Conservation (phyloP, 23 tunicate genomes). For the Halocynthia roretzi region DNA sequence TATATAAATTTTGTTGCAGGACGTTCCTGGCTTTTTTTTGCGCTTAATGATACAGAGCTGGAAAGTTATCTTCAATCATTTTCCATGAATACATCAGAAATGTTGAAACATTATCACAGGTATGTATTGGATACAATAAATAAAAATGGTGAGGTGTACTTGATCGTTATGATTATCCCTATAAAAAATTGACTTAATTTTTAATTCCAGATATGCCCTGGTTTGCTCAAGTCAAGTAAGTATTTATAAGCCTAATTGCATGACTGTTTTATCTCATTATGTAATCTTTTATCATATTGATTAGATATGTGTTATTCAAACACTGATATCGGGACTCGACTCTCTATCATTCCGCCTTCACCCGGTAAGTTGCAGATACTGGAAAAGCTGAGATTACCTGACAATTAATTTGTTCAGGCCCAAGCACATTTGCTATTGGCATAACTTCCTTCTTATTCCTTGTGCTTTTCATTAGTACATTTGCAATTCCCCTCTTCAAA, state of each 20-base stretch:
- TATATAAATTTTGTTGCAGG: neutral
- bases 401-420: no score
- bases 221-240: slow-evolving; percentile 25
- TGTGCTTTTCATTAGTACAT: no score
- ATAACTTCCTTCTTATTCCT: no score
- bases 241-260: no score
- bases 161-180: no score
- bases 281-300: neutral
- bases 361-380: slow-evolving; percentile 4
- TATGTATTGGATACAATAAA: neutral
- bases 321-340: slow-evolving; percentile 23
- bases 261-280: neutral
- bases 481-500: no score
- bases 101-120: slow-evolving; percentile 12
- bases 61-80: slow-evolving; percentile 23
- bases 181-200: neutral
- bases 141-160: no score
- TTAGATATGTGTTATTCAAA: slow-evolving; percentile 18
- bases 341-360: slow-evolving; percentile 5
- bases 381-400: no score
- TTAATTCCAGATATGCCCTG: slow-evolving; percentile 9
- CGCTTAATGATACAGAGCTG: slow-evolving; percentile 16
- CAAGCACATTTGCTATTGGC: no score
- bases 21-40: slow-evolving; percentile 13
- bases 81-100: neutral